Percentiles rank a stretch among this genome's conserved stretches.
phyloP scores from a whole-genome alignment of 1,140 invertebrate species.

The Drosophila pandora region DNA sequence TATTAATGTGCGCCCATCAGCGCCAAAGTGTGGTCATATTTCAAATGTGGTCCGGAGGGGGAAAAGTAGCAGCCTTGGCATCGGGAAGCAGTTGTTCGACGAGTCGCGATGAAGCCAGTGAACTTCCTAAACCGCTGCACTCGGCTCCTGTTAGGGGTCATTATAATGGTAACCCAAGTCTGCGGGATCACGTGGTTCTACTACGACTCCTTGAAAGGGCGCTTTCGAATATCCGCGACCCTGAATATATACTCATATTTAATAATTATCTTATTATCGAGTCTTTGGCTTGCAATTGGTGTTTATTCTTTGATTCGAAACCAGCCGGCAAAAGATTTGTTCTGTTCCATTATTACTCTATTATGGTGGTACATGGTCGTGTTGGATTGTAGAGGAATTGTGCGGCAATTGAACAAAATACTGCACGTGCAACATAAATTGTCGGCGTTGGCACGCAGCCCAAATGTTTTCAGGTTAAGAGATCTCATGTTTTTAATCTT shows the following conservation, averaged over 20 bases:
- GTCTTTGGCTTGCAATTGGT: not conserved
- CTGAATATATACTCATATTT: slow-evolving; percentile 9
- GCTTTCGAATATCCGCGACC: slow-evolving; percentile 13
- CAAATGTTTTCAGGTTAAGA: slow-evolving; percentile 33
- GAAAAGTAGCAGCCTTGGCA: not conserved
- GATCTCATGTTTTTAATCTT: slow-evolving; percentile 33
- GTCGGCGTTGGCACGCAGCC: slow-evolving; percentile 16
- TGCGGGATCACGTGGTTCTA: slow-evolving; percentile 29
- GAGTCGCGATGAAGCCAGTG: slow-evolving; percentile 33
- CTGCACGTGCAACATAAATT: slow-evolving; percentile 3
- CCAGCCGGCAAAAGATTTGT: too few relatives aligned
- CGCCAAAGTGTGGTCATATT: slow-evolving; percentile 51
- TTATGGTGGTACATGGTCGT: slow-evolving; percentile 1
- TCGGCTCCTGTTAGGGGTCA: slow-evolving; percentile 9
- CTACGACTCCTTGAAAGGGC: slow-evolving; percentile 4
- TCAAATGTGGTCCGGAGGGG: slow-evolving; percentile 24
- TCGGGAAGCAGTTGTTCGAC: slow-evolving; percentile 5
- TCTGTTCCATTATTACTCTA: not conserved
- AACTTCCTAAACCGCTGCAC: slow-evolving; percentile 45
- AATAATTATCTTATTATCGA: not conserved
- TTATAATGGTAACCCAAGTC: slow-evolving; percentile 31
- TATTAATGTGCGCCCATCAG: slow-evolving; percentile 52
- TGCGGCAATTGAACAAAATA: slow-evolving; percentile 21
- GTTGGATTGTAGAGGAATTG: not conserved
- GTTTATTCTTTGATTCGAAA: too few relatives aligned